phyloP scores from a whole-genome alignment of 1,140 invertebrate species.

The Vanessa atalanta region DNA sequence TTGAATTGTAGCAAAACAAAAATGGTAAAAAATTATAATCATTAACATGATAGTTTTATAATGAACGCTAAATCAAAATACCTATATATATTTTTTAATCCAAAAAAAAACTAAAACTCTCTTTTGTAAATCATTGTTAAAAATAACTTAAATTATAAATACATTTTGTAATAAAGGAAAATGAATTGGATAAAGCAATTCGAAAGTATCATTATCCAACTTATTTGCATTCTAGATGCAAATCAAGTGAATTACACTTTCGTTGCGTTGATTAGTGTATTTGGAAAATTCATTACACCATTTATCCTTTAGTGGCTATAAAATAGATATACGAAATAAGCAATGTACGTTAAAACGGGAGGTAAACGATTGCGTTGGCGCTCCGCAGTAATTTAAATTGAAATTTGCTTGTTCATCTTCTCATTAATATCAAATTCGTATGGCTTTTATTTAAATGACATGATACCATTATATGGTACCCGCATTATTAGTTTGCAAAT shows the following conservation, averaged over 20 bases:
- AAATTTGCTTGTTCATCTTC: constrained; percentile 27
- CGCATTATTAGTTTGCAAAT: constrained; percentile 3
- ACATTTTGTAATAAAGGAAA: constrained; percentile 3
- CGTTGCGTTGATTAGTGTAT: background rate
- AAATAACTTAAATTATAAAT: background rate
- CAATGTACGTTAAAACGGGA: background rate
- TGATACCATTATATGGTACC: constrained; percentile 4
- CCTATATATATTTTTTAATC: background rate
- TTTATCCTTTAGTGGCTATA: background rate
- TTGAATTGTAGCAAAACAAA: too few species aligned
- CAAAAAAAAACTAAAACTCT: background rate
- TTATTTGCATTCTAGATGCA: constrained; percentile 28
- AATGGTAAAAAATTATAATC: too few species aligned
- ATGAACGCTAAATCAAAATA: too few species aligned
- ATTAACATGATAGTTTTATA: too few species aligned
- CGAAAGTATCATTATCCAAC: constrained; percentile 25
- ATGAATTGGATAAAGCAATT: constrained; percentile 22
- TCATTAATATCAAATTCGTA: constrained; percentile 17
- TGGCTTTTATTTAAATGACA: constrained; percentile 16
- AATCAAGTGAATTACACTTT: background rate
- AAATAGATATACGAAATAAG: background rate
- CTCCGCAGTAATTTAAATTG: constrained; percentile 18
- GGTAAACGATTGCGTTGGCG: background rate
- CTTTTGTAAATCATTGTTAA: background rate
- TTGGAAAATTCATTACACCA: background rate